Base-by-base conservation (phyloP, 2,888 invertebrate species). In the Steinernema hermaphroditum region DNA sequence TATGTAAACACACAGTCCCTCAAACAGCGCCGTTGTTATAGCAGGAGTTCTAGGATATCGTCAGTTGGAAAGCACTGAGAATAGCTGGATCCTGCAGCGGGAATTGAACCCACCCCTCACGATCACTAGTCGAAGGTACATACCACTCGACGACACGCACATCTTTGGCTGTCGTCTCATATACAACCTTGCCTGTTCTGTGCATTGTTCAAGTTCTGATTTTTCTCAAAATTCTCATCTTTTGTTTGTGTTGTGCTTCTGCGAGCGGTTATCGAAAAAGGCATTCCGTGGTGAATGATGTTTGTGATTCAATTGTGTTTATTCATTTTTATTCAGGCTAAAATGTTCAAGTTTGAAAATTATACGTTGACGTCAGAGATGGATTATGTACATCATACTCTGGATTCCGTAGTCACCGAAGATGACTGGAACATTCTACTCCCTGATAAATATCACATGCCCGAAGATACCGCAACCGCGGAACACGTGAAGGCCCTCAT, bases 21-120 rank as follows among this genome's bases (percentile, higher is more conserved):
- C 62, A 62, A 62, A 62, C 62, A 62, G 62, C 9, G 27, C 62
- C 62, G 29, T 16, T 62, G 14, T 12, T 62, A 24, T 62, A 12
- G 62, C 62, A 62, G 62, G 62, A 62, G 4, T 62, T 62, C 62
- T 62, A 62, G 62, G 62, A 62, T 29, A 62, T 62, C 62, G 62
- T 62, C 62, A 62, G 62, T 32, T 32, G 6, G 12, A 14, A n/a
- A 14, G 16, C 62, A 29, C 62, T 62, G 62, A 62, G 62, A 62
- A 62, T 27, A 62, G 62, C 62, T 62, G 62, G 62, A 32, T 32
- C 62, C 62, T 62, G 62, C 62, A 19, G 14, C 62, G 16, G 62
- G 62, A 27, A 6, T 62, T 32, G 62, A 62, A 62, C 62, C 54
- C 34, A 32, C 16, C 32, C 62, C 32, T 14, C 12, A 27, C 27